Evolutionary conservation across 2,888 invertebrate species (phyloP).

Genomic region (Cremastinae sp.): DNA sequence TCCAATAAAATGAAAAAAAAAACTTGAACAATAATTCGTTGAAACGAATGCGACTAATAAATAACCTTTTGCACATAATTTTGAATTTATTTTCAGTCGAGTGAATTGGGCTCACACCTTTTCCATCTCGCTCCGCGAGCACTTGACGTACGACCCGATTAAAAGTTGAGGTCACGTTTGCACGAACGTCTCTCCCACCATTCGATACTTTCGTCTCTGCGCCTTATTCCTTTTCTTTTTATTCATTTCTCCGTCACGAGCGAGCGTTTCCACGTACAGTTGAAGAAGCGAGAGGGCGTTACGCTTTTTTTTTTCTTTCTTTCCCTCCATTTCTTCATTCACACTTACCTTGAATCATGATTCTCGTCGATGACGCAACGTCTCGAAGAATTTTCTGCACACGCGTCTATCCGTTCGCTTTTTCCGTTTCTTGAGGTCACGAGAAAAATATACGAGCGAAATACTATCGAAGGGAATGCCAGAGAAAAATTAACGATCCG

Average conservation of each 20-base stretch:
- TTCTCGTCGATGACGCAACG: slow-evolving; percentile 54
- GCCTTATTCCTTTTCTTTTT: no score
- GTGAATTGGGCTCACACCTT: no score
- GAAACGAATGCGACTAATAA: no score
- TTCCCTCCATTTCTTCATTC: slow-evolving; percentile 51
- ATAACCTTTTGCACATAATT: no score
- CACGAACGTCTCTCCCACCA: slow-evolving; percentile 2
- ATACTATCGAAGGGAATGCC: no score
- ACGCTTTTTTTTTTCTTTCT: background rate
- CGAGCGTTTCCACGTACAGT: slow-evolving; percentile 8
- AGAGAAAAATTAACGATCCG: no score
- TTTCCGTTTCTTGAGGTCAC: no score
- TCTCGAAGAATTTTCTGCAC: slow-evolving; percentile 53
- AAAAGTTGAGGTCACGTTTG: slow-evolving; percentile 36
- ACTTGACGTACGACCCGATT: background rate
- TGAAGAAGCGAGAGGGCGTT: background rate
- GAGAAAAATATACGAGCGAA: no score
- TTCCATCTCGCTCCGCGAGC: background rate
- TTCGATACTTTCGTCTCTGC: no score
- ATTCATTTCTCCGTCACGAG: slow-evolving; percentile 5
- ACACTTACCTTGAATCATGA: slow-evolving; percentile 62
- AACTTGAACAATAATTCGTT: no score
- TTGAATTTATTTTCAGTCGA: no score
- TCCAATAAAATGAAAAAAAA: no score
- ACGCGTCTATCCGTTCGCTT: slow-evolving; percentile 11